Conservation (phyloP, 2,113 vertebrate species). For the Heterochromis multidens region DNA sequence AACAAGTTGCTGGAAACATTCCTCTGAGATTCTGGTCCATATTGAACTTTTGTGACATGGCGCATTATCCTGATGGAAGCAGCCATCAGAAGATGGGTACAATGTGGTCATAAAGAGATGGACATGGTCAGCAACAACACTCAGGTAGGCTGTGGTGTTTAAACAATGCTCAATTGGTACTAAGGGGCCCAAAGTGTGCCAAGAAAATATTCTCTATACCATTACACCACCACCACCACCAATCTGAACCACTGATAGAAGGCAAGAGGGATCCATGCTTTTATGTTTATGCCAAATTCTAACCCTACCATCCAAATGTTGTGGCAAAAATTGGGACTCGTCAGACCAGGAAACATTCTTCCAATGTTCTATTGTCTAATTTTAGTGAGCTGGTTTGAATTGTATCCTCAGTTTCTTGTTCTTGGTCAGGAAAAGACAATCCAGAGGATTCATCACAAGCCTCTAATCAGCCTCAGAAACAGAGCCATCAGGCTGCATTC, state of each 20-base stretch:
- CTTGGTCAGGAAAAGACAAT: background rate
- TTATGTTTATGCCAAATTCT: background rate
- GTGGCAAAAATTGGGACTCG: background rate
- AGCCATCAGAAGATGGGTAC: background rate
- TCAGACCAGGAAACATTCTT: background rate
- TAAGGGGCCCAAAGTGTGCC: background rate
- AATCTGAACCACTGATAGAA: background rate
- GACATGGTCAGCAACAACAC: rapidly evolving
- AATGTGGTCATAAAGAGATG: background rate
- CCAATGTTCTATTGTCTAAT: background rate
- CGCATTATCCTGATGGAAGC: background rate
- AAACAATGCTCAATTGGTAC: background rate
- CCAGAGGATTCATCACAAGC: background rate
- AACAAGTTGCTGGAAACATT: background rate
- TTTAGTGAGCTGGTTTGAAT: background rate
- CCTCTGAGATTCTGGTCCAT: background rate
- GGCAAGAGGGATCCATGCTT: background rate
- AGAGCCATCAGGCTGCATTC: background rate
- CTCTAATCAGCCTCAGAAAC: background rate
- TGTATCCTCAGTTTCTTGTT: background rate
- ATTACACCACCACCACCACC: background rate
- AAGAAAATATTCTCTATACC: background rate
- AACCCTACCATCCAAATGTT: rapidly evolving
- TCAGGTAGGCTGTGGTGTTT: background rate
- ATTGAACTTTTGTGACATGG: background rate